These are phyloP conservation scores for Ammospiza maritima DNA, from an alignment of 2,797 vertebrate genomes.

Conservation along the genomic window DNA sequence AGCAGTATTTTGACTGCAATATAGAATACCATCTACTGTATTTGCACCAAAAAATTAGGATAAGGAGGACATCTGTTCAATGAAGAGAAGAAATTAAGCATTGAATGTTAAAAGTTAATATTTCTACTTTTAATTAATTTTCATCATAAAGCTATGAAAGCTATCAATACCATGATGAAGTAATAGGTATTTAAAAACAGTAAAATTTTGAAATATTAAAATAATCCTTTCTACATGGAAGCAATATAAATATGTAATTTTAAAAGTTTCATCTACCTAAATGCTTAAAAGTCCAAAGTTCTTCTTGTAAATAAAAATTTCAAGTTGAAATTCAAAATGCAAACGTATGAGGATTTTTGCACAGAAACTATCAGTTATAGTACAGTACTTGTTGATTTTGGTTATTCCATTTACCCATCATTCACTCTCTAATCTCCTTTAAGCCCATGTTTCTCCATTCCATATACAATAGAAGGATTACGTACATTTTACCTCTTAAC, in stretches of 20 bases:
- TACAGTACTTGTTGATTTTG: constrained; percentile 3
- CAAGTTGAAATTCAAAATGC: background rate
- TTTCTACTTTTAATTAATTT: background rate
- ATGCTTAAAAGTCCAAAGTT: background rate
- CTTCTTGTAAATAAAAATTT: background rate
- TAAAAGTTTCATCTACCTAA: background rate
- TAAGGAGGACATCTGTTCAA: background rate
- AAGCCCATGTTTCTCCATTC: constrained; percentile 66
- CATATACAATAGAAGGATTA: constrained; percentile 69
- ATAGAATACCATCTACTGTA: background rate
- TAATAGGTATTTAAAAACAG: background rate
- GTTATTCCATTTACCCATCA: constrained; percentile 54
- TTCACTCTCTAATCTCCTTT: constrained; percentile 63
- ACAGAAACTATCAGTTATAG: constrained; percentile 25
- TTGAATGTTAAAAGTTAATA: background rate
- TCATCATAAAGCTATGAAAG: background rate
- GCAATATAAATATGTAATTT: background rate
- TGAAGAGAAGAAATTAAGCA: background rate
- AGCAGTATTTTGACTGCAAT: background rate
- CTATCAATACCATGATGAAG: background rate
- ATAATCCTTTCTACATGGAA: background rate
- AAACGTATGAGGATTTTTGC: background rate
- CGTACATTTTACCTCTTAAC: constrained; percentile 37
- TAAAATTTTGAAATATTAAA: background rate
- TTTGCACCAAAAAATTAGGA: background rate